Evolutionary conservation across 2,797 vertebrate genomes (phyloP).

Genomic region (Macropus fuliginosus): DNA sequence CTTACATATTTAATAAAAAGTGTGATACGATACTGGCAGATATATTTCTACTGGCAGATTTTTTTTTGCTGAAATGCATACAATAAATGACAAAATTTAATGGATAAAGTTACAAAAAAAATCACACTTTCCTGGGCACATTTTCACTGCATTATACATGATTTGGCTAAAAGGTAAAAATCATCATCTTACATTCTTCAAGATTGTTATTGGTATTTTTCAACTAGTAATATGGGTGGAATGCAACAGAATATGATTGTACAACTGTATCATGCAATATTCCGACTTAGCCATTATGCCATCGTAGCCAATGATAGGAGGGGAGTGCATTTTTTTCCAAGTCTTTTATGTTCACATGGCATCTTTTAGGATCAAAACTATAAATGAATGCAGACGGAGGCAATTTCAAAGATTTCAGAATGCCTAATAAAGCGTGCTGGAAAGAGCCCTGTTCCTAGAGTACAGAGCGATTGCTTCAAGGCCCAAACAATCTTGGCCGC

Average conservation of each 20-base stretch:
- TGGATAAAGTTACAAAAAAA: conserved; percentile 55
- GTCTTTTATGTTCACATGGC: conserved; percentile 71
- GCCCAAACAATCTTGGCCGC: conserved; percentile 68
- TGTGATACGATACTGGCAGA: conserved; percentile 42
- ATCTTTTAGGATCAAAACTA: conserved; percentile 73
- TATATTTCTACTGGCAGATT: conserved; percentile 57
- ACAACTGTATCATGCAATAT: conserved; percentile 75
- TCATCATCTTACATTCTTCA: conserved; percentile 58
- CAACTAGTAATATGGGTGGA: conserved; percentile 72
- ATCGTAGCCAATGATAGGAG: conserved; percentile 62
- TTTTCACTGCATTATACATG: conserved; percentile 60
- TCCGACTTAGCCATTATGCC: conserved; percentile 69
- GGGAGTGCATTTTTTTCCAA: conserved; percentile 46
- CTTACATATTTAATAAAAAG: conserved; percentile 44
- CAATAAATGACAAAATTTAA: conserved; percentile 68
- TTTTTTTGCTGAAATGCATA: conserved; percentile 57
- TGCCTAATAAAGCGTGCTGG: conserved; percentile 76
- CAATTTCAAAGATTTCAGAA: conserved; percentile 61
- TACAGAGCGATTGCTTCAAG: conserved; percentile 76
- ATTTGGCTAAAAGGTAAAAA: conserved; percentile 78
- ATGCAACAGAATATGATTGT: conserved; percentile 79
- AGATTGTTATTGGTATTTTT: conserved; percentile 63
- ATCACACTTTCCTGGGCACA: conserved; percentile 46
- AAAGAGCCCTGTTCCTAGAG: conserved; percentile 62
- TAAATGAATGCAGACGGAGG: conserved; percentile 79